phyloP scores from a whole-genome alignment of 2,113 vertebrate species.

The Anseranas semipalmata region DNA sequence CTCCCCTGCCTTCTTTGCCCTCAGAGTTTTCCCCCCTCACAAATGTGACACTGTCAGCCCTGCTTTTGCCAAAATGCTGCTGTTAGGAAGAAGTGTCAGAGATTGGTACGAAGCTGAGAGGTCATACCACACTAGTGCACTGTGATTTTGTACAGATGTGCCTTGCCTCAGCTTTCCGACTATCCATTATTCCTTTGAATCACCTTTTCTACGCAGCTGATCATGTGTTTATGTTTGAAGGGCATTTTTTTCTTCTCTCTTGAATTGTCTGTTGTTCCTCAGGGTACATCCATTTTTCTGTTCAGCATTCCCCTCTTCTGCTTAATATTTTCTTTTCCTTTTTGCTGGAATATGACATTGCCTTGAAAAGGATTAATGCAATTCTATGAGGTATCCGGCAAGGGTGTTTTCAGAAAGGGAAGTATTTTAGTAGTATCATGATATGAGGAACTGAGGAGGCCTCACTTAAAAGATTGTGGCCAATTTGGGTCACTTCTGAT shows the following conservation, averaged over 20 bases:
- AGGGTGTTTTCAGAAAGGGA: slow-evolving; percentile 39
- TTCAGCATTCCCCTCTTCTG: neutral
- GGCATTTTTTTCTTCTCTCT: neutral
- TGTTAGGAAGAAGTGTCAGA: neutral
- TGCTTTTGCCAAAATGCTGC: neutral
- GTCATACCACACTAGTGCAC: fast-evolving
- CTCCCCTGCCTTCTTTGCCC: neutral
- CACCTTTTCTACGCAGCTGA: slow-evolving; percentile 44
- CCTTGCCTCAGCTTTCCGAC: slow-evolving; percentile 17
- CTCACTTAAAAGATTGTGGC: neutral
- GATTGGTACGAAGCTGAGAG: neutral
- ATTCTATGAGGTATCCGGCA: neutral
- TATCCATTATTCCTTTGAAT: slow-evolving; percentile 37
- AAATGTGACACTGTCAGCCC: neutral
- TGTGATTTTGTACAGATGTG: slow-evolving; percentile 11
- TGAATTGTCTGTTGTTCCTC: slow-evolving; percentile 4
- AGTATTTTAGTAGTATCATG: neutral
- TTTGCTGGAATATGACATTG: slow-evolving; percentile 8
- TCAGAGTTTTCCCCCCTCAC: too few species aligned
- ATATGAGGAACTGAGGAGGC: neutral
- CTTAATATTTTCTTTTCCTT: slow-evolving; percentile 12
- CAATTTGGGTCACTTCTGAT: slow-evolving; percentile 19
- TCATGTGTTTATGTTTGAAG: slow-evolving; percentile 9
- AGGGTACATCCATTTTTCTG: neutral
- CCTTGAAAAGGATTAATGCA: slow-evolving; percentile 38